phyloP scores from a whole-genome alignment of 64 coral and sea anemone species.

The Acropora tenuis region DNA sequence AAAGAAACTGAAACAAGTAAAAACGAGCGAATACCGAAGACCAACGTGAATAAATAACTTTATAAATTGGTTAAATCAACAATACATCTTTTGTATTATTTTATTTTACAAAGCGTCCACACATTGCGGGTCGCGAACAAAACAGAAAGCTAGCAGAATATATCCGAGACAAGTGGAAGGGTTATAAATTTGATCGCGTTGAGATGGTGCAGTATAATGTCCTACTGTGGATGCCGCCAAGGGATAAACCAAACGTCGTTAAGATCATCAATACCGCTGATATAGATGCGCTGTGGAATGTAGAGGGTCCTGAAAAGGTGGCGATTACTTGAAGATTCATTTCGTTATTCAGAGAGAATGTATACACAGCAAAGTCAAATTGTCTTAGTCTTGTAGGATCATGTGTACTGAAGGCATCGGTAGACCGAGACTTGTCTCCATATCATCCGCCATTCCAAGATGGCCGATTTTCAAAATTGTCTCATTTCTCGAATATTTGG shows the following conservation, averaged over 20 bases:
- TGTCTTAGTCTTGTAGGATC: too few species aligned
- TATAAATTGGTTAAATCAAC: too few species aligned
- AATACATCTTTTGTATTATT: not conserved
- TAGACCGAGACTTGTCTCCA: too few species aligned
- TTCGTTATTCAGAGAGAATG: not conserved
- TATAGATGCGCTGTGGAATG: slow-evolving; percentile 37
- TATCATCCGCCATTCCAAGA: too few species aligned
- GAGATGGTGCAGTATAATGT: slow-evolving; percentile 85
- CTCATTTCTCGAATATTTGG: too few species aligned
- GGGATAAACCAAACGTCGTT: slow-evolving; percentile 72
- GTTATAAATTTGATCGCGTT: slow-evolving; percentile 77
- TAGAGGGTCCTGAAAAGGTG: slow-evolving; percentile 83
- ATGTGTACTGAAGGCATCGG: too few species aligned
- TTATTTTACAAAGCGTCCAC: slow-evolving; percentile 70
- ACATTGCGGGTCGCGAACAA: slow-evolving; percentile 64
- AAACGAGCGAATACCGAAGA: too few species aligned
- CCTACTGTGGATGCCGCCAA: slow-evolving; percentile 67
- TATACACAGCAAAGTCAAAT: not conserved
- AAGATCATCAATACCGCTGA: slow-evolving; percentile 49
- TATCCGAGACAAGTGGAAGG: slow-evolving; percentile 59
- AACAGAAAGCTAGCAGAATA: slow-evolving; percentile 61
- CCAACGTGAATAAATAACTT: too few species aligned
- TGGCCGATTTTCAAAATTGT: too few species aligned
- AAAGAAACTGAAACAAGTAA: too few species aligned
- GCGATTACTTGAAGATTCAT: not conserved